Evolutionary conservation across 2,113 vertebrate species (phyloP).

Genomic region (Centropus bengalensis): DNA sequence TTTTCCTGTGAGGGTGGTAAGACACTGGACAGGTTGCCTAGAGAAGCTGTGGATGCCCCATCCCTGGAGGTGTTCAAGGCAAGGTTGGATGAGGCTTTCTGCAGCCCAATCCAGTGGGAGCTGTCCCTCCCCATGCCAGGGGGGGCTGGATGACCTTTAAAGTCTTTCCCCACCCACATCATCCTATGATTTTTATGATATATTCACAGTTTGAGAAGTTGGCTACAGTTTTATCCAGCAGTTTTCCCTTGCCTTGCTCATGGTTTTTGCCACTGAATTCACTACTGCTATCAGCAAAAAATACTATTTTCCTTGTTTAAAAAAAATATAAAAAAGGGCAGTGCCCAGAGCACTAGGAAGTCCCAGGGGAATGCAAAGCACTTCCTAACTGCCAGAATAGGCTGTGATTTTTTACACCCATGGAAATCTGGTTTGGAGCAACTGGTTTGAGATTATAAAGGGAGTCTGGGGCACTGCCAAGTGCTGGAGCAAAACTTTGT

Average conservation of each 20-base stretch:
- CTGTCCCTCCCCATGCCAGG: too few species aligned
- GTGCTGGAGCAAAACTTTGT: neutral
- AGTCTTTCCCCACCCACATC: too few species aligned
- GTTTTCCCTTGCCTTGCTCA: neutral
- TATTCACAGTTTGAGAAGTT: neutral
- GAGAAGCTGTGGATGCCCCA: too few species aligned
- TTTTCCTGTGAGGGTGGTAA: too few species aligned
- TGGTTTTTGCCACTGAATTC: conserved; percentile 14
- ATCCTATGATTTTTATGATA: too few species aligned
- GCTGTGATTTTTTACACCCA: conserved; percentile 61
- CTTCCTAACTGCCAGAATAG: conserved; percentile 43
- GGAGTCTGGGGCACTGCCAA: conserved; percentile 10
- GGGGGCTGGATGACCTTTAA: too few species aligned
- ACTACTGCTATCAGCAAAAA: neutral
- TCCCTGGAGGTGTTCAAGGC: too few species aligned
- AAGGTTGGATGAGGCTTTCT: too few species aligned
- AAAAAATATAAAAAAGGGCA: neutral
- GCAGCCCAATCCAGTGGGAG: too few species aligned
- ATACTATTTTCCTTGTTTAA: neutral
- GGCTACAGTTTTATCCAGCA: neutral
- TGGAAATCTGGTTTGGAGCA: conserved; percentile 42
- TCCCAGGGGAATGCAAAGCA: conserved; percentile 38
- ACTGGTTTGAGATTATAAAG: conserved; percentile 19
- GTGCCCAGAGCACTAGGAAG: conserved; percentile 28
- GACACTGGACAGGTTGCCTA: too few species aligned